These are phyloP conservation scores for Dendroctonus valens DNA, from an alignment of 1,140 invertebrate species.

Conservation along the genomic window DNA sequence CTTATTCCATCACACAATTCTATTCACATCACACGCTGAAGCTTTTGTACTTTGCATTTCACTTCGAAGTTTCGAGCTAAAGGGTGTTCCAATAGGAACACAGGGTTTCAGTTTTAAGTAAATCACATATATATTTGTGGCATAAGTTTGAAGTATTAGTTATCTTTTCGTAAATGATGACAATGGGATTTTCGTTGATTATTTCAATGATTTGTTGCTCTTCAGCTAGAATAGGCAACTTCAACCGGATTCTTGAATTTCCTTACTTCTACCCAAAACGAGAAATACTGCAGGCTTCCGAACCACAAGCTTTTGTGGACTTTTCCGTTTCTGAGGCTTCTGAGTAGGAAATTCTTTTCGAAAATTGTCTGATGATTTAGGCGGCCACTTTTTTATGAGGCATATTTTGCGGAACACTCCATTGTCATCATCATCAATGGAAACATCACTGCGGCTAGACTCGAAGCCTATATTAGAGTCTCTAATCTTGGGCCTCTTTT, in stretches of 20 bases:
- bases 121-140: too few relatives aligned
- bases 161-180: constrained; percentile 90
- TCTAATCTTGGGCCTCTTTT: constrained; percentile 51
- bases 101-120: too few relatives aligned
- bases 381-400: neutral
- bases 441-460: constrained; percentile 34
- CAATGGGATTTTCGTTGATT: constrained; percentile 87
- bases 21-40: too few relatives aligned
- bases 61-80: too few relatives aligned
- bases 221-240: constrained; percentile 92
- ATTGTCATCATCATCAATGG: constrained; percentile 21
- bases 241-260: constrained; percentile 79
- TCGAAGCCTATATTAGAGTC: constrained; percentile 71
- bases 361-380: constrained; percentile 18
- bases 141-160: too few relatives aligned
- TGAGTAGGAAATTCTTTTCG: constrained; percentile 27
- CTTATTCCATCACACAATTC: too few relatives aligned
- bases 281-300: constrained; percentile 67
- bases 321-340: neutral
- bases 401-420: neutral
- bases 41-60: too few relatives aligned
- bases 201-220: constrained; percentile 95
- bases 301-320: constrained; percentile 55
- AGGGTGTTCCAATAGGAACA: too few relatives aligned
- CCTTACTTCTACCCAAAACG: constrained; percentile 68